Percentiles rank a stretch among this genome's conserved stretches.
Conservation (phyloP, 2,113 vertebrate species). For the Hydrochoerus hydrochaeris region DNA sequence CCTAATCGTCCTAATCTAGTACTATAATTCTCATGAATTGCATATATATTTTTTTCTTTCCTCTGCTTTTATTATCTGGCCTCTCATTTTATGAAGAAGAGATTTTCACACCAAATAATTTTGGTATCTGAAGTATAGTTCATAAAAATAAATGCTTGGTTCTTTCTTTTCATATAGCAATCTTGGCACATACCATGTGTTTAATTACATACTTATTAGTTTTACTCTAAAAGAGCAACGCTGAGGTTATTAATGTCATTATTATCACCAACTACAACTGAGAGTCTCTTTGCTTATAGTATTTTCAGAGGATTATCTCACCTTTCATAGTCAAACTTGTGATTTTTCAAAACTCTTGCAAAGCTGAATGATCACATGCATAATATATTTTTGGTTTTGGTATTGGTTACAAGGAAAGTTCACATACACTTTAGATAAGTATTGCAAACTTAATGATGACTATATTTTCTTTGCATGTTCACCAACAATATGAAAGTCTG, state of each 20-base stretch:
- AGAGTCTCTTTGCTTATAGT: not conserved
- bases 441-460: not conserved
- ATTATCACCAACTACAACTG: not conserved
- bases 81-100: not conserved
- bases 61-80: not conserved
- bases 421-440: not conserved
- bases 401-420: not conserved
- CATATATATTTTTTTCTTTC: not conserved
- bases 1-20: not conserved
- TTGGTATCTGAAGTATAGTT: not conserved
- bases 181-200: not conserved
- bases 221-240: not conserved
- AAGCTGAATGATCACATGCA: not conserved
- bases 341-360: not conserved
- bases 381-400: not conserved
- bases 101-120: not conserved
- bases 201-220: not conserved
- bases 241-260: not conserved
- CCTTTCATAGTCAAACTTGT: not conserved
- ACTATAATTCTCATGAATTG: not conserved
- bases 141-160: not conserved
- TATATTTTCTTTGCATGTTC: not conserved
- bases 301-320: not conserved
- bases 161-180: not conserved
- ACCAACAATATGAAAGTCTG: not conserved